Base-by-base conservation (phyloP, 2,113 vertebrate genomes). In the Anoplopoma fimbria region DNA sequence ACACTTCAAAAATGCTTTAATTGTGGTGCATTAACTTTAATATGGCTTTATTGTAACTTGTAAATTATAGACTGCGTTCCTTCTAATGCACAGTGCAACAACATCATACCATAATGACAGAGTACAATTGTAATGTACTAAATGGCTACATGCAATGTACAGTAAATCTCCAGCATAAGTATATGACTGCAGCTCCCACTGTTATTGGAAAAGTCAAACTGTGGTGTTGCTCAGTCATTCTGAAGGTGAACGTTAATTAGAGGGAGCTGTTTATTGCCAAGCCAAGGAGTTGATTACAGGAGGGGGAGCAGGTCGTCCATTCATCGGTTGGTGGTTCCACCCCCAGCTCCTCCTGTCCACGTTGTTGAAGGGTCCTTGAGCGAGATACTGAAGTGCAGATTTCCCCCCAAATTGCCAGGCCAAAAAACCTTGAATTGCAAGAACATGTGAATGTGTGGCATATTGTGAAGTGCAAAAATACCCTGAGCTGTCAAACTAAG, bases 211-310 rank as follows among this genome's bases (percentile, higher is more conserved):
- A 45, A 45, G 49, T 68, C 62, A 25, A 2, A 4, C 27, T 67
- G 3, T 7, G 9, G 42, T 25, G 27, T 12, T 45, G 25, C 64
- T 23, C n/a, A 19, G 31, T 55, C 25, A 19, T 23, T 14, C 9
- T 57, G 34, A 65, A 67, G 62, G 62, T 57, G 61, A 76, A 17
- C 6, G 9, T 40, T 65, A 42, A 76, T 67, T 40, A 53, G 31
- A 36, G 14, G 2, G 17, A n/a, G 40, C n/a, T n/a, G 21, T 38
- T 36, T 51, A 36, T 36, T 21, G 40, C 21, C 42, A 7, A 53
- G 47, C 17, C 2, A 34, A 55, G 47, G 45, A 55, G 49, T 31
- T 31, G 62, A 67, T 65, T 31, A 57, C 34, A 3, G 6, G 74
- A 27, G 8, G 57, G 4, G 19, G 29, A 64, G n/a, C 62, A 10